Evolutionary conservation across 2,888 invertebrate genomes (phyloP), one percentile per base, ranked within the genome.

Genomic region (Taenaris catops): DNA sequence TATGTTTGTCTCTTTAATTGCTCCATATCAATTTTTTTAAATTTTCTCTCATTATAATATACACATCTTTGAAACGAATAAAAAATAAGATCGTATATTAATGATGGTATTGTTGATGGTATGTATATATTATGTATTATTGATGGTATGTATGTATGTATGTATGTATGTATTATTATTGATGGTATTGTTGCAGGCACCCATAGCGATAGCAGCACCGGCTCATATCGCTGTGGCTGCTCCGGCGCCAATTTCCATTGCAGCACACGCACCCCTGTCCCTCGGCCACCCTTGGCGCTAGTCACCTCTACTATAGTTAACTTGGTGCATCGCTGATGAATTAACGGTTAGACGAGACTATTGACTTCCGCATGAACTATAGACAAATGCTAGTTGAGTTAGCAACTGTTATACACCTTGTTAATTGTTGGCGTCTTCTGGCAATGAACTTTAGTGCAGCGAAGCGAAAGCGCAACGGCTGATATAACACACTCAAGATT

Each of bases 241-340:
- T 1, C 76, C 72, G 0, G 76, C 76, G 28, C 76, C 62, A 5
- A 62, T 76, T 4, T 74, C 79, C 0, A 64, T 69, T 8, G 70
- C 75, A 1, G 72, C 76, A 0, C 75, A 79, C 1, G 67, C 71
- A 11, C 75, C 75, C 21, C 55, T 20, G 41, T 55, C 10, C 48
- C 60, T 76, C 34, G 79, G 66, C 26, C 70, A 80, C 67, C 78
- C 80, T 7, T 83, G 83, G 83, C 74, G 76, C 42, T 83, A 81
- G 44, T 45, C 44, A 47, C 49, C 34, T 35, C 32, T 33, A 29
- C 36, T 38, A 44, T 42, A 47, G 46, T 45, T 44, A 42, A 43
- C 42, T 39, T 49, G 51, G 48, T 41, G 46, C 50, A 50, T 54
- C 53, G 63, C 61, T 64, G 60, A 54, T 47, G 49, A 53, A 41